Evolutionary conservation across 2,113 vertebrate genomes (phyloP).

Genomic region (Cavia aperea): DNA sequence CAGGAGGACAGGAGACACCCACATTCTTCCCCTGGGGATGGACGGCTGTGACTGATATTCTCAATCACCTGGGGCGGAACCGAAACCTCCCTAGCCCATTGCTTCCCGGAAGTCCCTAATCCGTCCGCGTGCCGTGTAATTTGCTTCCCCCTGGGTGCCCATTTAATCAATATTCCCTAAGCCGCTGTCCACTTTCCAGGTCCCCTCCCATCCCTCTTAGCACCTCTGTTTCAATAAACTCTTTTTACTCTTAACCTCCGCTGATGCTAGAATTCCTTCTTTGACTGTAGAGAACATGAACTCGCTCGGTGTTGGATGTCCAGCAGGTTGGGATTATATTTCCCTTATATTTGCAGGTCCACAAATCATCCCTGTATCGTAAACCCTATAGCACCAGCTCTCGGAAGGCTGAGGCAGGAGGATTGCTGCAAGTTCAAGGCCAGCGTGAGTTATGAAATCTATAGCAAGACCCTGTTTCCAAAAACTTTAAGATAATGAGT

Average conservation of each 20-base stretch:
- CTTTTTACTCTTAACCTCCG: not conserved
- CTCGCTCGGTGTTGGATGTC: not conserved
- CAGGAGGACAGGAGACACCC: not conserved
- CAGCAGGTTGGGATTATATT: not conserved
- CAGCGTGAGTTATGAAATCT: not conserved
- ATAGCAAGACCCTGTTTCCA: not conserved
- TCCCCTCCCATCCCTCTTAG: not conserved
- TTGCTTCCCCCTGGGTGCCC: not conserved
- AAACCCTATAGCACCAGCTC: not conserved
- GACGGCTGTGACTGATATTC: not conserved
- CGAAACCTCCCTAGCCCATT: not conserved
- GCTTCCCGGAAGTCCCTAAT: not conserved
- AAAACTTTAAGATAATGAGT: not conserved
- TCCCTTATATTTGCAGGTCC: not conserved
- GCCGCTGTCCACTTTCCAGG: not conserved
- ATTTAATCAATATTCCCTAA: not conserved
- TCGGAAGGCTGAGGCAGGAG: not conserved
- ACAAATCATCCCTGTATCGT: not conserved
- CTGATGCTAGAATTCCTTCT: not conserved
- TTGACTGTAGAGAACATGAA: not conserved
- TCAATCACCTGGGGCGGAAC: not conserved
- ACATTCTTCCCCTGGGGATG: not conserved
- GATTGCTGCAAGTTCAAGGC: not conserved
- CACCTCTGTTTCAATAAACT: not conserved
- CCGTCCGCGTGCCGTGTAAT: not conserved